phyloP scores from a whole-genome alignment of 2,888 invertebrate genomes.

The Eilema caniola region DNA sequence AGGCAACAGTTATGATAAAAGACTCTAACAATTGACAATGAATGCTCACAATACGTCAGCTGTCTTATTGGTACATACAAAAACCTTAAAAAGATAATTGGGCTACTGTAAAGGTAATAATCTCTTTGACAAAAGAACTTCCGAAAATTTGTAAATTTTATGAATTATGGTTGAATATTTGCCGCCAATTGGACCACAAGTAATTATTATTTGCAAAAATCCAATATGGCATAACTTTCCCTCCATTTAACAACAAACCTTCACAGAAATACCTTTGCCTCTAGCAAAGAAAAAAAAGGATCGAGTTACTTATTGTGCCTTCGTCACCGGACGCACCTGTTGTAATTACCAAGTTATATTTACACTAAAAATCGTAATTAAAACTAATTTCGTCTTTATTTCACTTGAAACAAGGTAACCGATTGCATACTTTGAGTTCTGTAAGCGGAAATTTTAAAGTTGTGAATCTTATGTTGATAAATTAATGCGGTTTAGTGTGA shows the following conservation, averaged over 20 bases:
- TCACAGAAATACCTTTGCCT: slow-evolving; percentile 37
- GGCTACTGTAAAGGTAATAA: background rate
- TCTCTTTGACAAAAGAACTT: background rate
- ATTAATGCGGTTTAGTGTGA: slow-evolving; percentile 18
- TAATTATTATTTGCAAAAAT: slow-evolving; percentile 14
- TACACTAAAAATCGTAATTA: background rate
- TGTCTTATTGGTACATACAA: background rate
- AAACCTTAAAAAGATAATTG: background rate
- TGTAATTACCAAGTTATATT: slow-evolving; percentile 31
- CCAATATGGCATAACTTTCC: slow-evolving; percentile 24
- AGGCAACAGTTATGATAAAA: background rate
- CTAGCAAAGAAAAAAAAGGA: slow-evolving; percentile 31
- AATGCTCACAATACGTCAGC: background rate
- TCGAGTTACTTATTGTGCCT: slow-evolving; percentile 42
- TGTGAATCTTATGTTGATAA: slow-evolving; percentile 22
- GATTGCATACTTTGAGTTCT: background rate
- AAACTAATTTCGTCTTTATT: slow-evolving; percentile 14
- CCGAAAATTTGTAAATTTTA: background rate
- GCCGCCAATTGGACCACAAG: background rate
- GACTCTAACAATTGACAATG: background rate
- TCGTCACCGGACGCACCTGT: slow-evolving; percentile 45
- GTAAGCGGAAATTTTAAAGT: slow-evolving; percentile 14
- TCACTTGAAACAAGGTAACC: rapidly evolving
- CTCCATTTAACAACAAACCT: slow-evolving; percentile 15
- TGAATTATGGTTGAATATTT: background rate